These are phyloP conservation scores for Patiria pectinifera DNA, from an alignment of 53 echinoderm and acorn worm genomes.

Conservation along the genomic window DNA sequence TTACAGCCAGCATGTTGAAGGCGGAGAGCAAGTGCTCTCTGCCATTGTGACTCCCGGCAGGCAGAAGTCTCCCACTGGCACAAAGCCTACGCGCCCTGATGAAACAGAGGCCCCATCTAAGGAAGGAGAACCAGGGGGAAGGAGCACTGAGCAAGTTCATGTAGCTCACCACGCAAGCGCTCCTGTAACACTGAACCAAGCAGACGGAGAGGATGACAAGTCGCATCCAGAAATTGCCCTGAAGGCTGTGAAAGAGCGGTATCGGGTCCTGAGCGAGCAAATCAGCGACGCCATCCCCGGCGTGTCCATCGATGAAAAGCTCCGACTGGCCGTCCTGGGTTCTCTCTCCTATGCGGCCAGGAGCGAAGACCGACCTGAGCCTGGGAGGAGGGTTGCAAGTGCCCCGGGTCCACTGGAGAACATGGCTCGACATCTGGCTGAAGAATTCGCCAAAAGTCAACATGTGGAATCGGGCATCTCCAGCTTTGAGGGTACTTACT, in stretches of 20 bases:
- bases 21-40: slow-evolving; percentile 25
- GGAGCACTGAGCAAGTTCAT: neutral
- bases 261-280: slow-evolving; percentile 44
- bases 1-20: slow-evolving; percentile 11
- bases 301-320: slow-evolving; percentile 29
- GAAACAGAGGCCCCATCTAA: neutral
- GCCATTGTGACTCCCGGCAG: slow-evolving; percentile 6
- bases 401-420: slow-evolving; percentile 58
- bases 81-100: neutral
- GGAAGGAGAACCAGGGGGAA: neutral
- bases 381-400: slow-evolving; percentile 35
- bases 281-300: slow-evolving; percentile 41
- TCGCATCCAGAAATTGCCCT: slow-evolving; percentile 36
- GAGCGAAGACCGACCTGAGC: slow-evolving; percentile 15
- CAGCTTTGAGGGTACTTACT: slow-evolving; percentile 50
- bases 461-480: slow-evolving; percentile 42
- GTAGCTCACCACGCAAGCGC: slow-evolving; percentile 8
- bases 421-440: slow-evolving; percentile 21
- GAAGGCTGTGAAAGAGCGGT: slow-evolving; percentile 45
- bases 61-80: neutral
- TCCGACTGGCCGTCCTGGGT: slow-evolving; percentile 47
- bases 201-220: neutral
- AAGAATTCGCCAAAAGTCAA: slow-evolving; percentile 3
- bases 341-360: slow-evolving; percentile 41
- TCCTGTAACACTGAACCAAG: slow-evolving; percentile 4